Evolutionary conservation across 2,113 vertebrate genomes (phyloP).

Genomic region (Helogale parvula): DNA sequence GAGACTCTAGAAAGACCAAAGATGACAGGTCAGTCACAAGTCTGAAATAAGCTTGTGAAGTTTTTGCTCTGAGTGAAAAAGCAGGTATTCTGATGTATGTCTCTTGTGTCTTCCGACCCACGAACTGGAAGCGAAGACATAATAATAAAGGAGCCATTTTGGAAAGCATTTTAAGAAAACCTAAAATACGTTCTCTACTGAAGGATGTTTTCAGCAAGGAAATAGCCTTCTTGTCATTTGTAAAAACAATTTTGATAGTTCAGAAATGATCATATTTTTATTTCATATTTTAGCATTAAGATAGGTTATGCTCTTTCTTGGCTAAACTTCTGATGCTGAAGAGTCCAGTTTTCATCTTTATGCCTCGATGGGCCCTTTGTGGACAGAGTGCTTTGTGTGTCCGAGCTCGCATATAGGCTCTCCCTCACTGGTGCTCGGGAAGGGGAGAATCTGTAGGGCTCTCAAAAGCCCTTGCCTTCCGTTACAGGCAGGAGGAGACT

Average conservation of each 20-base stretch:
- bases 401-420: background rate
- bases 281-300: background rate
- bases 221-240: background rate
- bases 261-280: background rate
- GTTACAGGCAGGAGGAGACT: background rate
- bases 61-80: background rate
- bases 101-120: background rate
- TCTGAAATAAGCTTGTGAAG: constrained; percentile 24
- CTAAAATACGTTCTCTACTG: background rate
- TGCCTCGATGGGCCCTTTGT: background rate
- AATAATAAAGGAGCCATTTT: background rate
- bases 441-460: background rate
- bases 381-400: background rate
- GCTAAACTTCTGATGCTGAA: background rate
- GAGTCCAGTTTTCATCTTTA: background rate
- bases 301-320: background rate
- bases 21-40: background rate
- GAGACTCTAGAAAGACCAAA: background rate
- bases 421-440: background rate
- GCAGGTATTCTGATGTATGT: background rate
- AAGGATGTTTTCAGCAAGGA: background rate
- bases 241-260: background rate
- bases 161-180: constrained; percentile 24
- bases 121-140: background rate
- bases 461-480: background rate